These are phyloP conservation scores for Toxotes jaculatrix DNA, from an alignment of 2,113 vertebrate species.

Conservation along the genomic window DNA sequence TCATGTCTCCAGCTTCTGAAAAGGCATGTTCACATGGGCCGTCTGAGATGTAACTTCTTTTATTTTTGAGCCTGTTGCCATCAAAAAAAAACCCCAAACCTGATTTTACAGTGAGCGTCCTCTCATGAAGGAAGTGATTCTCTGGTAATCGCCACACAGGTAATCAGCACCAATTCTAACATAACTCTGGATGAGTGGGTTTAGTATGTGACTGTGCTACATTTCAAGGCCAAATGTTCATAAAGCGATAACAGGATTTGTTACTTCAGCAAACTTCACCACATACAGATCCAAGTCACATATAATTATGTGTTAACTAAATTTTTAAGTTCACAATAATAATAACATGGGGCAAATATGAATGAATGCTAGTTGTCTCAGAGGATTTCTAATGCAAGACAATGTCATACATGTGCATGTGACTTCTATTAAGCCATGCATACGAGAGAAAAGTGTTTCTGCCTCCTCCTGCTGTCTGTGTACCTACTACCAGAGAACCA, in stretches of 20 bases:
- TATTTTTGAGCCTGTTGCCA: neutral
- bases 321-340: neutral
- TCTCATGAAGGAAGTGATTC: constrained; percentile 7
- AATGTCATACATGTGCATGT: neutral
- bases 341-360: neutral
- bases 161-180: neutral
- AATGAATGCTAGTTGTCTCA: neutral
- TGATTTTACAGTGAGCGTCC: neutral
- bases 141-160: constrained; percentile 5
- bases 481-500: constrained; percentile 22
- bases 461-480: neutral
- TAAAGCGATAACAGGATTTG: neutral
- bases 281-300: neutral
- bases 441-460: neutral
- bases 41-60: neutral
- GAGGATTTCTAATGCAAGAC: neutral
- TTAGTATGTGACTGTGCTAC: neutral
- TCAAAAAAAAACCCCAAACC: neutral
- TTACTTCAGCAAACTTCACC: neutral
- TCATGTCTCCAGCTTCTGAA: neutral
- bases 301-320: neutral
- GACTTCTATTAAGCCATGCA: neutral
- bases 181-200: neutral
- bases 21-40: neutral
- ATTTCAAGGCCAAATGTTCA: neutral